These are phyloP conservation scores for Bungarus multicinctus DNA, from an alignment of 2,113 vertebrate species.

Conservation along the genomic window DNA sequence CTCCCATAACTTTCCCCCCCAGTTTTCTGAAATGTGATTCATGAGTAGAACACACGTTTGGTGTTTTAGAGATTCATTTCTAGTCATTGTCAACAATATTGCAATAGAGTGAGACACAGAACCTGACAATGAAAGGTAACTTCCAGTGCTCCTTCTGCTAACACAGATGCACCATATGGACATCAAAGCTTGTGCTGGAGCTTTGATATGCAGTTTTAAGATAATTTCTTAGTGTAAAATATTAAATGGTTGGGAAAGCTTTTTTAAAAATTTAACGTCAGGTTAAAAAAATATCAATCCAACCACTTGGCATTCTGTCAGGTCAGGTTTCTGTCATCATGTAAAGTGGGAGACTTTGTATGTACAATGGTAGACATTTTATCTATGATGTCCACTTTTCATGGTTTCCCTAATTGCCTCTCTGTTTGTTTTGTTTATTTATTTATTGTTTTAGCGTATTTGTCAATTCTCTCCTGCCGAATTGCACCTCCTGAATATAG, in stretches of 20 bases:
- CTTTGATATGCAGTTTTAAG: background rate
- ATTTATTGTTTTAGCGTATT: conserved; percentile 59
- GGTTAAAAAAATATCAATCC: background rate
- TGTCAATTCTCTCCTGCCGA: conserved; percentile 65
- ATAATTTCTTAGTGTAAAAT: background rate
- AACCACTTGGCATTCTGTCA: background rate
- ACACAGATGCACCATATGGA: no score
- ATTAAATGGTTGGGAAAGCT: background rate
- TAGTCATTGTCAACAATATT: background rate
- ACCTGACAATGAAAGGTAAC: background rate
- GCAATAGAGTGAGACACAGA: background rate
- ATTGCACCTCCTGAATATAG: conserved; percentile 68
- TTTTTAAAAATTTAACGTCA: background rate
- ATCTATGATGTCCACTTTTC: conserved; percentile 61
- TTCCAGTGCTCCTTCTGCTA: background rate
- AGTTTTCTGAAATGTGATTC: background rate
- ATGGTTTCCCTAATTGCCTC: conserved; percentile 68
- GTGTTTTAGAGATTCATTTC: background rate
- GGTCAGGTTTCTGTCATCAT: background rate
- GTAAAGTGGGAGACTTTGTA: conserved; percentile 45
- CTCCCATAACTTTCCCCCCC: background rate
- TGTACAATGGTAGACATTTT: conserved; percentile 43
- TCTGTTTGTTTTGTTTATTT: background rate
- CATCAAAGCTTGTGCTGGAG: background rate
- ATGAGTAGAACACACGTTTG: background rate